A percentile compares a stretch with the other conserved stretches of the same genome.
Conservation (phyloP, 2,888 invertebrate genomes). For the Drosophila mimetica region DNA sequence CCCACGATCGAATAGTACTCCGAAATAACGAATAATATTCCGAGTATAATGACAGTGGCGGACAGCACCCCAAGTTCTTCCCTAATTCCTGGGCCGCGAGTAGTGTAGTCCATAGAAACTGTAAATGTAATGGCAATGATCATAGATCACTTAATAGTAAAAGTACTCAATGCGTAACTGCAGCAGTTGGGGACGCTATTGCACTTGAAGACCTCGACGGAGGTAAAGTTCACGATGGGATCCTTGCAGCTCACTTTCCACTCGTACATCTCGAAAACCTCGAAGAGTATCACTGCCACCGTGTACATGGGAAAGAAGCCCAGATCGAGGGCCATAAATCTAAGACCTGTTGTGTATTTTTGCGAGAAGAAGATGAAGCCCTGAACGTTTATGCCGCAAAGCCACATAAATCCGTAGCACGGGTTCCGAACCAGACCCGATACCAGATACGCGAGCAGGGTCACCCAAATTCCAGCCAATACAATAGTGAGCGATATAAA, state of each 20-base stretch:
- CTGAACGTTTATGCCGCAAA: constrained; percentile 18
- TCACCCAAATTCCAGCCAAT: constrained; percentile 31
- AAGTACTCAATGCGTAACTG: constrained; percentile 45
- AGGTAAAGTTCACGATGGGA: constrained; percentile 38
- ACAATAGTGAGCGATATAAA: constrained; percentile 25
- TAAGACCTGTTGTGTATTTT: accelerated
- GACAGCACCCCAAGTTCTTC: background rate
- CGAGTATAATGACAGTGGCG: accelerated
- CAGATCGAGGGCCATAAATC: background rate
- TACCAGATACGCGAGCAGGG: constrained; percentile 42
- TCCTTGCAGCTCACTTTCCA: constrained; percentile 46
- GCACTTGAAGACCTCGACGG: constrained; percentile 47
- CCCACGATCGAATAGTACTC: constrained; percentile 7
- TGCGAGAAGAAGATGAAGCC: constrained; percentile 51
- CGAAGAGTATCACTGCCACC: constrained; percentile 46
- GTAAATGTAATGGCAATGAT: too few relatives aligned
- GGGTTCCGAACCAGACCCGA: constrained; percentile 87
- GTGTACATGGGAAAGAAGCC: constrained; percentile 40
- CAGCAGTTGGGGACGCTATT: constrained; percentile 56
- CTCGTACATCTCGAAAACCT: constrained; percentile 46
- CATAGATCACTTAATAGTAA: too few relatives aligned
- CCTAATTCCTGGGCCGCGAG: background rate
- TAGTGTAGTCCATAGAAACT: background rate
- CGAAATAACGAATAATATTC: background rate
- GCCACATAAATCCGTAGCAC: constrained; percentile 31